These are phyloP conservation scores for Nycteola revayana DNA, from an alignment of 2,888 invertebrate species.

Conservation along the genomic window DNA sequence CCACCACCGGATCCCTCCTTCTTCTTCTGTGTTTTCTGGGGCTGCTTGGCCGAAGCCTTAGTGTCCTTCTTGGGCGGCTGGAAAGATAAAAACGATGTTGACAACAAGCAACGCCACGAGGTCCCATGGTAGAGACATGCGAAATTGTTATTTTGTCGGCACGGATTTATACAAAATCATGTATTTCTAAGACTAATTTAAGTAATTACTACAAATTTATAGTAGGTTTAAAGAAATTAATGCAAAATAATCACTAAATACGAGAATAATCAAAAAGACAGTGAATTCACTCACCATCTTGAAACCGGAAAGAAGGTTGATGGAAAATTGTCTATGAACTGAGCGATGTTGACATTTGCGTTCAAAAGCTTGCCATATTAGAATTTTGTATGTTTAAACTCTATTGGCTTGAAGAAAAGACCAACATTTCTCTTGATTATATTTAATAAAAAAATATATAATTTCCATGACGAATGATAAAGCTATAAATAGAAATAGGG, in stretches of 20 bases:
- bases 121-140: constrained; percentile 29
- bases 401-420: no score
- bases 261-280: constrained; percentile 9
- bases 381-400: no score
- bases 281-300: constrained; percentile 72
- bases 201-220: not conserved
- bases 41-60: constrained; percentile 94
- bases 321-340: constrained; percentile 40
- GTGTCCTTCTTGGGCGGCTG: constrained; percentile 97
- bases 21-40: constrained; percentile 96
- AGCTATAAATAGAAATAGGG: no score
- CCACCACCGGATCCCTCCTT: constrained; percentile 97
- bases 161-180: not conserved
- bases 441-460: no score
- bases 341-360: constrained; percentile 21
- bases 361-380: no score
- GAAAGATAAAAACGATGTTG: constrained; percentile 59
- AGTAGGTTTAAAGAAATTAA: no score
- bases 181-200: not conserved
- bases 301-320: constrained; percentile 66
- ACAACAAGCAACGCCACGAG: constrained; percentile 64
- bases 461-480: no score
- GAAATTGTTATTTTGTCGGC: not conserved
- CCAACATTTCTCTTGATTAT: no score
- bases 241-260: constrained; percentile 4